These are phyloP conservation scores for Eupsilia transversa DNA, from an alignment of 2,888 invertebrate species.

Conservation along the genomic window DNA sequence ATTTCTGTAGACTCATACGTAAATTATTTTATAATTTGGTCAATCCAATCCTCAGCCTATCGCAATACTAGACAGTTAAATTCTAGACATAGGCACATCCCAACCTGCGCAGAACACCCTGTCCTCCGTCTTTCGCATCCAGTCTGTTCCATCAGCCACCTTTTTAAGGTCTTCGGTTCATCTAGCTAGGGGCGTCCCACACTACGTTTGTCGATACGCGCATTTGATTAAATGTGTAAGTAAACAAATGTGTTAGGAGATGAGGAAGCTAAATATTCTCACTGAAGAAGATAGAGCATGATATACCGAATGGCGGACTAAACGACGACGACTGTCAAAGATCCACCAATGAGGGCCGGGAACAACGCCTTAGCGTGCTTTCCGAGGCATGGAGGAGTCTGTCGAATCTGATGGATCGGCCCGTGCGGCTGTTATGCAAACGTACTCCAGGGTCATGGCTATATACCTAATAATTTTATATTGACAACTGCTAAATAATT, in stretches of 20 bases:
- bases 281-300: not conserved
- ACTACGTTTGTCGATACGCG: not conserved
- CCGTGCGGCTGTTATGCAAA: too few relatives aligned
- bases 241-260: not conserved
- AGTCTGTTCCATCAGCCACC: not conserved
- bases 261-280: not conserved
- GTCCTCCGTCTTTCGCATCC: not conserved
- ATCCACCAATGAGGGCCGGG: too few relatives aligned
- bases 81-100: not conserved
- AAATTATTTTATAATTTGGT: not conserved
- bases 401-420: too few relatives aligned
- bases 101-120: not conserved
- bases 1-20: not conserved
- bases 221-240: not conserved
- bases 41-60: not conserved
- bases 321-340: too few relatives aligned
- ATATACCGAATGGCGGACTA: not conserved
- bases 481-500: slow-evolving; percentile 14
- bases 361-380: too few relatives aligned
- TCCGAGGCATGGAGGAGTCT: too few relatives aligned
- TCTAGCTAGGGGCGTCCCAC: not conserved
- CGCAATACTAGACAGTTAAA: not conserved
- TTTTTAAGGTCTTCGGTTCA: not conserved
- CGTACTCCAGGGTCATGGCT: not conserved
- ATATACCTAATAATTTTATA: not conserved